These are phyloP conservation scores for Atopsyche davidsoni DNA, from an alignment of 1,140 invertebrate species.

Conservation along the genomic window DNA sequence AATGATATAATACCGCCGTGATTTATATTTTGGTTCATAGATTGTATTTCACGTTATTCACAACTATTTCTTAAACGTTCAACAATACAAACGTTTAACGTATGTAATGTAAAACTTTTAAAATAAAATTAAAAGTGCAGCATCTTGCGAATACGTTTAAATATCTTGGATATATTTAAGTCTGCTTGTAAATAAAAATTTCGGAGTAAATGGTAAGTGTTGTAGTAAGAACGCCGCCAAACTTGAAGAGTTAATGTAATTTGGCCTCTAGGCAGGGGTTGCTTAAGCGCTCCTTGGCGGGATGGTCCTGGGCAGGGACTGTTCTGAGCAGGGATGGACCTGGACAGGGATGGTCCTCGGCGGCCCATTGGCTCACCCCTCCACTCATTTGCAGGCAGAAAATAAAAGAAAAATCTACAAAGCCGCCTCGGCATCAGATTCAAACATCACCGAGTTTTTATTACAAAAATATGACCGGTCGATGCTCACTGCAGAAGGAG, in stretches of 20 bases:
- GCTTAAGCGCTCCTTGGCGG: constrained; percentile 9
- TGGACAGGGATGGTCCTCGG: too few relatives aligned
- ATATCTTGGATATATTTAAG: not conserved
- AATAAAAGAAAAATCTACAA: not conserved
- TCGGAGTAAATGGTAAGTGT: constrained; percentile 20
- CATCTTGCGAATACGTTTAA: not conserved
- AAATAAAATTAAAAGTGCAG: not conserved
- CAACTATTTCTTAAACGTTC: too few relatives aligned
- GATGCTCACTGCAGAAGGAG: too few relatives aligned
- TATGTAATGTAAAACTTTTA: not conserved
- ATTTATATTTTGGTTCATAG: too few relatives aligned
- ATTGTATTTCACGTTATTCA: too few relatives aligned
- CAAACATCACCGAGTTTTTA: too few relatives aligned
- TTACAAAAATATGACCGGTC: too few relatives aligned
- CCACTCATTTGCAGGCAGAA: not conserved
- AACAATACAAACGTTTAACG: too few relatives aligned
- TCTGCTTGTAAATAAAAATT: constrained; percentile 2
- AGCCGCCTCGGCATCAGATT: too few relatives aligned
- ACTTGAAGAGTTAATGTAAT: constrained; percentile 27
- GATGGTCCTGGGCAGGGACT: not conserved
- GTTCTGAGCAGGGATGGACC: too few relatives aligned
- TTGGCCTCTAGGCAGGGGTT: constrained; percentile 22
- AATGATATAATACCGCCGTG: too few relatives aligned
- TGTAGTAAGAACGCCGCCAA: constrained; percentile 20
- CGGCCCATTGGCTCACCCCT: not conserved